These are phyloP conservation scores for Pristionchus fissidentatus DNA, from an alignment of 2,888 invertebrate species.

Conservation along the genomic window DNA sequence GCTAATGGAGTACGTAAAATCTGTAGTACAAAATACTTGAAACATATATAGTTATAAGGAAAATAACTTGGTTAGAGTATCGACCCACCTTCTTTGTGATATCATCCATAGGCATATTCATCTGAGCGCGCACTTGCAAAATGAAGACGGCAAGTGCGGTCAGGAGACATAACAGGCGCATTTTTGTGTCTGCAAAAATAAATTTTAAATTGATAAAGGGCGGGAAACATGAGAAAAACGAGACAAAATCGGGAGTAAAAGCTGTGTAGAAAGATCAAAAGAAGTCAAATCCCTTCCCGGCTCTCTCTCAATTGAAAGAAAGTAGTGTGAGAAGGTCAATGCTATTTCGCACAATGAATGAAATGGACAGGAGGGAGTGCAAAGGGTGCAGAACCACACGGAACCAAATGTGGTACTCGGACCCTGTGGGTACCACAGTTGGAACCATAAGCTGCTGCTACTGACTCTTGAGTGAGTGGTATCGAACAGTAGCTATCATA, in stretches of 20 bases:
- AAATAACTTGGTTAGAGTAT: too few relatives aligned
- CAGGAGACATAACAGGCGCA: slow-evolving; percentile 16
- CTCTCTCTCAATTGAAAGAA: too few relatives aligned
- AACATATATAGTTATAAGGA: not conserved
- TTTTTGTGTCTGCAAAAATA: not conserved
- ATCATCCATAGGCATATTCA: slow-evolving; percentile 12
- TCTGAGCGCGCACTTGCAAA: not conserved
- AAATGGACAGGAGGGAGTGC: slow-evolving; percentile 19
- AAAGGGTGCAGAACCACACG: slow-evolving; percentile 9
- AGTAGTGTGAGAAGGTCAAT: slow-evolving; percentile 7
- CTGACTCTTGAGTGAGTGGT: slow-evolving; percentile 7
- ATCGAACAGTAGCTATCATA: not conserved
- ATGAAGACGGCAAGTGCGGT: slow-evolving; percentile 29
- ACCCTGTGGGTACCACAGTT: not conserved
- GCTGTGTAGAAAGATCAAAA: not conserved
- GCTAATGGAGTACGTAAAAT: not conserved
- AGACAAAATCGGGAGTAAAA: not conserved
- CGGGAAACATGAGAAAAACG: not conserved
- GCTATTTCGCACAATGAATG: not conserved
- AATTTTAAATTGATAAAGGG: not conserved
- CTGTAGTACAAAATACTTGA: too few relatives aligned
- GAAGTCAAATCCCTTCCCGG: too few relatives aligned
- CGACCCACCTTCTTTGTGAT: not conserved
- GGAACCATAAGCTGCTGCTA: not conserved
- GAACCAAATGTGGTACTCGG: not conserved